Evolutionary conservation across 2,113 vertebrate species (phyloP).

Genomic region (Halcyon malimbica): DNA sequence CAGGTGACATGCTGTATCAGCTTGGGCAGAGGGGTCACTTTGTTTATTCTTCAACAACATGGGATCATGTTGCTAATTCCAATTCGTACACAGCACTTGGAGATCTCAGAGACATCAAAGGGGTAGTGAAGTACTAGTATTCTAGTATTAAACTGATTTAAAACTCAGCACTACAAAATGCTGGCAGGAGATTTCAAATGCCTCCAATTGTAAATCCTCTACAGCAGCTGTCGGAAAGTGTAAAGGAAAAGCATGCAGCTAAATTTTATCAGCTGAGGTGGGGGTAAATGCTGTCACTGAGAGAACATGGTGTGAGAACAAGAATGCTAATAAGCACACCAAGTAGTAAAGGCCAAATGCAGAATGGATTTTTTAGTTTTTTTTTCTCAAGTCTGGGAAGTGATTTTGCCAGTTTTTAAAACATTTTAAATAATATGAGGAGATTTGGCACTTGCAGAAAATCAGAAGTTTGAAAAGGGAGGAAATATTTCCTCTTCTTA

Average conservation of each 20-base stretch:
- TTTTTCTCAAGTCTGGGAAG: not conserved
- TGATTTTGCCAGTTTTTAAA: not conserved
- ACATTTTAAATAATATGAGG: not conserved
- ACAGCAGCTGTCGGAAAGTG: not conserved
- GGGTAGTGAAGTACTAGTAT: not conserved
- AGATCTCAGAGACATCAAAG: not conserved
- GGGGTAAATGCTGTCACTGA: not conserved
- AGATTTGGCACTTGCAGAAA: not conserved
- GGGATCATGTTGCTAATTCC: not conserved
- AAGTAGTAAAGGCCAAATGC: not conserved
- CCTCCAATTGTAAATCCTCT: not conserved
- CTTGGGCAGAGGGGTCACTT: not conserved
- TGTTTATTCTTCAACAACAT: not conserved
- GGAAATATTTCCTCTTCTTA: not conserved
- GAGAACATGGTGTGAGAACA: not conserved
- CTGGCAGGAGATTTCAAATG: not conserved
- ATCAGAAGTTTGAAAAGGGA: not conserved
- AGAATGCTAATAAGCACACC: constrained; percentile 8
- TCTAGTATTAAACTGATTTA: not conserved
- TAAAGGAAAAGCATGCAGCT: not conserved
- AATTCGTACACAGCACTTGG: not conserved
- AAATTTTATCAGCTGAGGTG: not conserved
- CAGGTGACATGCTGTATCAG: not conserved
- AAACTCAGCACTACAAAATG: not conserved
- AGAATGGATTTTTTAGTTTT: not conserved